These are phyloP conservation scores for Sericinus montela DNA, from an alignment of 2,888 invertebrate species.

Conservation along the genomic window DNA sequence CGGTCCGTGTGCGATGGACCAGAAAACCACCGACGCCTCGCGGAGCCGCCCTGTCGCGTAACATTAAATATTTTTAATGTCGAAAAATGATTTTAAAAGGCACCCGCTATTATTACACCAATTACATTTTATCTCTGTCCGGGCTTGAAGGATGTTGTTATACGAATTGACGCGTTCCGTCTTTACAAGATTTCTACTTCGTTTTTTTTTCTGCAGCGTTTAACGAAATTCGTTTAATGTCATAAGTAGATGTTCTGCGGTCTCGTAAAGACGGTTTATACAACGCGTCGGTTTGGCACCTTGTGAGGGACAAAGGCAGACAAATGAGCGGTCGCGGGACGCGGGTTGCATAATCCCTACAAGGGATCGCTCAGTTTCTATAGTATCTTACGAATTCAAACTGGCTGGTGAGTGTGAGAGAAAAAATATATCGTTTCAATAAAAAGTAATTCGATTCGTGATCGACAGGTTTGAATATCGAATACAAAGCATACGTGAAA, in stretches of 20 bases:
- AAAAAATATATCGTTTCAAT: not conserved
- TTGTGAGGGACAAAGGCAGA: conserved; percentile 54
- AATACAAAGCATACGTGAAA: conserved; percentile 50
- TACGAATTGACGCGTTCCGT: conserved; percentile 31
- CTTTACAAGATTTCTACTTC: conserved; percentile 19
- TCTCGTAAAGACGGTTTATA: conserved; percentile 38
- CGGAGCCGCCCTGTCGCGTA: conserved; percentile 67
- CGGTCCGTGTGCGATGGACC: conserved; percentile 72
- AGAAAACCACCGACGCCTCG: conserved; percentile 77
- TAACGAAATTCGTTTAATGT: conserved; percentile 34
- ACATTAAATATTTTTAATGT: conserved; percentile 74
- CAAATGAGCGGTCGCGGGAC: conserved; percentile 58
- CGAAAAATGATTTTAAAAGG: conserved; percentile 56
- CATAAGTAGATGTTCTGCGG: conserved; percentile 45
- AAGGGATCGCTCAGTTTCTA: conserved; percentile 45
- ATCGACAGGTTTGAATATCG: conserved; percentile 28
- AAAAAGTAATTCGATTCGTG: conserved; percentile 26
- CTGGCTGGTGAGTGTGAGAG: not conserved
- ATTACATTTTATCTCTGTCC: conserved; percentile 45
- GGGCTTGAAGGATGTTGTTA: conserved; percentile 38
- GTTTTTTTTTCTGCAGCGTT: conserved; percentile 42
- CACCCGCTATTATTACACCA: conserved; percentile 58
- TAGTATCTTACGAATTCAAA: not conserved
- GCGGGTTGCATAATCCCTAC: conserved; percentile 55
- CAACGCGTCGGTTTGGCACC: conserved; percentile 52